Conservation (phyloP, 2,888 invertebrate genomes). For the Mimumesa dahlbomi region DNA sequence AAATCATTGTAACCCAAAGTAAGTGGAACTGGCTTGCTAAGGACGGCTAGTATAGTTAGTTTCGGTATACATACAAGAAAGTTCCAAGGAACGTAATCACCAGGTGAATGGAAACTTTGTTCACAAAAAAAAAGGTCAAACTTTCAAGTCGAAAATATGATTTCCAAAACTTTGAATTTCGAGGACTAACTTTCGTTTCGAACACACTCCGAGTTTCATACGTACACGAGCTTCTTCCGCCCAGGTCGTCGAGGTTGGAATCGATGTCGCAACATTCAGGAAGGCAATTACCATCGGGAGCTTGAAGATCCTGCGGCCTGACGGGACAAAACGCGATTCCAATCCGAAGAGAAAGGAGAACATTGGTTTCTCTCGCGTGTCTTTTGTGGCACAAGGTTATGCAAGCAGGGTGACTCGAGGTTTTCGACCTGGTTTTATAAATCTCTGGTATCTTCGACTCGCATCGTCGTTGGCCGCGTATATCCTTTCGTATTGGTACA, state of each 20-base stretch:
- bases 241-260: not conserved
- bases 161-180: too few relatives aligned
- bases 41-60: too few relatives aligned
- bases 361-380: constrained; percentile 57
- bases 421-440: constrained; percentile 69
- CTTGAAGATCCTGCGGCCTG: not conserved
- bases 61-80: too few relatives aligned
- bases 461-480: not conserved
- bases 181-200: too few relatives aligned
- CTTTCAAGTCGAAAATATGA: too few relatives aligned
- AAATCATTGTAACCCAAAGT: too few relatives aligned
- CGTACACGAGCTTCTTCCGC: too few relatives aligned
- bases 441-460: constrained; percentile 32
- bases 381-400: constrained; percentile 73
- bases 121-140: too few relatives aligned
- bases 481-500: constrained; percentile 18
- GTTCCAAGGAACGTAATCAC: too few relatives aligned
- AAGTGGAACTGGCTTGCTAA: too few relatives aligned
- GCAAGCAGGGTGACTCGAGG: constrained; percentile 56
- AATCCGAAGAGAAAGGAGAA: constrained; percentile 65
- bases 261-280: not conserved
- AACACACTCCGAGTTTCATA: too few relatives aligned
- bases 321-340: constrained; percentile 32
- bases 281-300: not conserved
- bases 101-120: too few relatives aligned